Evolutionary conservation across 2,888 invertebrate genomes (phyloP), one percentile per base, ranked within the genome.

Genomic region (Malthinus seriepunctatus): DNA sequence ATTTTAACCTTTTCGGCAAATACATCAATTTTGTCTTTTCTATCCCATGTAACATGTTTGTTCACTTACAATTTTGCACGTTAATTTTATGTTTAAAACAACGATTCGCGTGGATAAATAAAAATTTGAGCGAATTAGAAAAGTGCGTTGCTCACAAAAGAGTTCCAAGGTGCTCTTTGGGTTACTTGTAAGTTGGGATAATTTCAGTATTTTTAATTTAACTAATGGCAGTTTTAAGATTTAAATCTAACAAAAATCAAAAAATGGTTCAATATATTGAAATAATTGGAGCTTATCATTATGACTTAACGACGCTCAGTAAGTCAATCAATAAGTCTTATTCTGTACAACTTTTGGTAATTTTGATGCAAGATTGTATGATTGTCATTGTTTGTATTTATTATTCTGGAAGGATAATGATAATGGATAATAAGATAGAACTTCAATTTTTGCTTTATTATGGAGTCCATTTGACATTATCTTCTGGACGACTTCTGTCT

Each of bases 101-200:
- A 33, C 23, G 56, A 38, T 56, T 51, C 23, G 5, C n/a, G 1
- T 56, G 56, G 56, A 14, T 56, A 8, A 56, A 56, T 10, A 32
- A 32, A 6, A 51, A 12, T 6, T 42, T 42, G 23, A 23, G 2
- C 5, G 3, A 5, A 5, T 23, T 23, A 5, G 23, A 23, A 23
- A 23, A 5, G 5, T 23, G n/a, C n/a, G n/a, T n/a, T 2, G 23
- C 23, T 23, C 23, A 5, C 23, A 23, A 23, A 23, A 23, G 5
- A 2, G 23, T 23, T 23, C 23, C 2, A 23, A 23, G 5, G 3
- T 23, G 23, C 5, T 23, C 23, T 23, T n/a, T n/a, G 1, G 23
- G 10, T 15, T 9, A 5, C 9, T 3, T 42, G 39, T 42, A 15
- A 42, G 39, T 42, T 23, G 23, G 23, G n/a, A 42, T 11, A 12